These are phyloP conservation scores for Coccyzus lansbergi DNA, from an alignment of 2,797 vertebrate genomes.

Conservation along the genomic window DNA sequence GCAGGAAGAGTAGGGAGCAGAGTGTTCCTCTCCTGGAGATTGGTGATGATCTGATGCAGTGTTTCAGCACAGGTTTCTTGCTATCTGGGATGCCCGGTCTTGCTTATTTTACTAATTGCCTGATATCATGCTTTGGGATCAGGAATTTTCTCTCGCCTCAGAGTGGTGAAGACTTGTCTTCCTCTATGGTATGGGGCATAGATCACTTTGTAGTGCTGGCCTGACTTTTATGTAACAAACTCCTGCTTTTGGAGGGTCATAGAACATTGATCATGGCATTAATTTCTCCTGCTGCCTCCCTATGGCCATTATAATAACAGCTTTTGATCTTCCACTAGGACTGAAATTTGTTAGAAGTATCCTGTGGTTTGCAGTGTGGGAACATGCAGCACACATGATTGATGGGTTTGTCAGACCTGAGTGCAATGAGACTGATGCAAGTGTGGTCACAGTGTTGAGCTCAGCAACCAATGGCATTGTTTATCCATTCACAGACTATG, in stretches of 20 bases:
- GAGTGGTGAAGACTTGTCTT: background rate
- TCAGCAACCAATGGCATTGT: rapidly evolving
- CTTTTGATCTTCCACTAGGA: background rate
- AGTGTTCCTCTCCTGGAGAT: background rate
- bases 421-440: background rate
- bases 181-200: background rate
- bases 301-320: background rate
- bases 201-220: background rate
- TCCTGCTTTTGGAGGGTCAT: background rate
- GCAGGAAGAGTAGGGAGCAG: background rate
- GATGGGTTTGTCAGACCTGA: background rate
- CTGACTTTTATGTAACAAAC: background rate
- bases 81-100: background rate
- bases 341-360: background rate
- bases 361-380: background rate
- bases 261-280: background rate
- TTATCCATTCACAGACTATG: background rate
- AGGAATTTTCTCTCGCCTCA: background rate
- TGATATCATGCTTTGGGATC: background rate
- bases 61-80: background rate
- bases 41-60: background rate
- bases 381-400: rapidly evolving
- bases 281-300: background rate
- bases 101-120: background rate
- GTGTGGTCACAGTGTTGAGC: background rate